Evolutionary conservation across 2,888 invertebrate genomes (phyloP).

Genomic region (Microctonus aethiopoides): DNA sequence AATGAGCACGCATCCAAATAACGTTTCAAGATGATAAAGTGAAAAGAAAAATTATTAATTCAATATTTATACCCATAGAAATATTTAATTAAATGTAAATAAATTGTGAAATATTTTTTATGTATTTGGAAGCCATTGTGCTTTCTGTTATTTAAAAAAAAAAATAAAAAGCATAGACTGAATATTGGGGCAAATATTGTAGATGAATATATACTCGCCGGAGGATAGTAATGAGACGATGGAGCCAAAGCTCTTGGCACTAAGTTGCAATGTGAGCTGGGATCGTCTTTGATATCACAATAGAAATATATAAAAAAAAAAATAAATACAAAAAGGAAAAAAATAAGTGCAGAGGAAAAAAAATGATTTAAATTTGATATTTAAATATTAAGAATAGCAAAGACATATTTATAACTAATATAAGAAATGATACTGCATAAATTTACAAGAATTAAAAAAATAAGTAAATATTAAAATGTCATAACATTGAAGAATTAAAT

Average conservation of each 20-base stretch:
- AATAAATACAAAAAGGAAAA: background rate
- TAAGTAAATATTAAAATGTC: background rate
- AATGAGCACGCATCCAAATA: background rate
- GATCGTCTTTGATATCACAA: background rate
- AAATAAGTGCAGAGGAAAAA: background rate
- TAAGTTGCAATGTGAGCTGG: background rate
- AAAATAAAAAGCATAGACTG: too few species aligned
- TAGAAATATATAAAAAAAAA: constrained; percentile 1
- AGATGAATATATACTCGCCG: too few species aligned
- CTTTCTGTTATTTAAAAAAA: too few species aligned
- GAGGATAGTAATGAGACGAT: constrained; percentile 12
- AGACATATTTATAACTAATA: too few species aligned
- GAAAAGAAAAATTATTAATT: background rate
- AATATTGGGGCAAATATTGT: constrained; percentile 17
- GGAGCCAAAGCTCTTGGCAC: background rate
- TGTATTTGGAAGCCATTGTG: too few species aligned
- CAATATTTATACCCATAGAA: background rate
- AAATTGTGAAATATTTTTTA: too few species aligned
- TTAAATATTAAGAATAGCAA: too few species aligned
- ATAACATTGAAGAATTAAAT: constrained; percentile 1
- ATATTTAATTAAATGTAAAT: background rate
- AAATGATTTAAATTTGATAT: background rate
- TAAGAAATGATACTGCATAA: constrained; percentile 21
- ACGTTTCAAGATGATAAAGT: background rate
- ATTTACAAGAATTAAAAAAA: constrained; percentile 15